These are phyloP conservation scores for Euura saliciscinereae DNA, from an alignment of 1,140 invertebrate genomes.

Conservation along the genomic window DNA sequence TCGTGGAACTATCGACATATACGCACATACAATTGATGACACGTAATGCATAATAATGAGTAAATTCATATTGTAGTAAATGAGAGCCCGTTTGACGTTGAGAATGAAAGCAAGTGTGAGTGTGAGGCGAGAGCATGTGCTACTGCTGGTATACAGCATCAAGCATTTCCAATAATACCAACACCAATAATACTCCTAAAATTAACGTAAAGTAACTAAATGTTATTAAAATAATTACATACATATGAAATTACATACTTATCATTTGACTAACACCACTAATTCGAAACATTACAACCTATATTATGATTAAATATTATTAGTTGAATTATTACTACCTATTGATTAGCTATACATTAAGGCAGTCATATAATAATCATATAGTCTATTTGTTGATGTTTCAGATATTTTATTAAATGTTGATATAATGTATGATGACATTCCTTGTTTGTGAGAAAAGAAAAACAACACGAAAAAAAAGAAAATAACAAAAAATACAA, in stretches of 20 bases:
- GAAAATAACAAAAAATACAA: neutral
- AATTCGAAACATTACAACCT: too few species aligned
- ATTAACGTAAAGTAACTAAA: constrained; percentile 26
- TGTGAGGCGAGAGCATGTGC: constrained; percentile 4
- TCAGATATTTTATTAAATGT: constrained; percentile 61
- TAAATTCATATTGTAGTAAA: neutral
- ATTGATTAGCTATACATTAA: constrained; percentile 44
- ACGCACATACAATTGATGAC: neutral
- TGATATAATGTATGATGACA: constrained; percentile 58
- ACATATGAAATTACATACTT: neutral
- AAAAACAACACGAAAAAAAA: constrained; percentile 25
- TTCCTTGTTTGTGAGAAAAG: constrained; percentile 50
- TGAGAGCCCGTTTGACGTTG: neutral
- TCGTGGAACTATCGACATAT: neutral
- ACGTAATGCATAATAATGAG: constrained; percentile 1
- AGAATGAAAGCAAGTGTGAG: constrained; percentile 6
- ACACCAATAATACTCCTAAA: constrained; percentile 45
- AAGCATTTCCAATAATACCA: constrained; percentile 53
- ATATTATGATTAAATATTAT: constrained; percentile 33
- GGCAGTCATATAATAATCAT: constrained; percentile 52
- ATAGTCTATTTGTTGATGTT: constrained; percentile 59
- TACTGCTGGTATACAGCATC: constrained; percentile 19
- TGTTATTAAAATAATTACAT: constrained; percentile 20
- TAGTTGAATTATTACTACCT: constrained; percentile 34
- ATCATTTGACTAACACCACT: too few species aligned